These are phyloP conservation scores for Meles meles DNA, from an alignment of 2,113 vertebrate genomes.

Conservation along the genomic window DNA sequence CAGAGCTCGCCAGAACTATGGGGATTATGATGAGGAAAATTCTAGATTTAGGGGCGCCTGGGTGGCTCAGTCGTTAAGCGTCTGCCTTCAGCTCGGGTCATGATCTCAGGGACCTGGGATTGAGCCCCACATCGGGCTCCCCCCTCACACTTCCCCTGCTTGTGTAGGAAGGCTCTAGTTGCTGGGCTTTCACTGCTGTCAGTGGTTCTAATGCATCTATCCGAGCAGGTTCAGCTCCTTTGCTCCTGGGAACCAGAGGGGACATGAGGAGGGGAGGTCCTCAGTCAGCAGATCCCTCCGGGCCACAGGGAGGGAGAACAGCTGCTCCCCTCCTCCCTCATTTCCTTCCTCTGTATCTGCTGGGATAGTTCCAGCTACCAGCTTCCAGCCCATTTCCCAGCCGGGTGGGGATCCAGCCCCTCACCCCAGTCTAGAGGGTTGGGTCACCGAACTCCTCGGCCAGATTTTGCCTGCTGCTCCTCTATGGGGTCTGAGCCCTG, in stretches of 20 bases:
- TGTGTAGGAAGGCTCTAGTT: too few relatives aligned
- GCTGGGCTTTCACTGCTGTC: neutral
- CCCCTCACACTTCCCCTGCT: too few relatives aligned
- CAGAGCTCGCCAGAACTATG: neutral
- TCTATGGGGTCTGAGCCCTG: neutral
- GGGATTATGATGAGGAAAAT: neutral
- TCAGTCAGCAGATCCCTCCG: neutral
- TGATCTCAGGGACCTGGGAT: too few relatives aligned
- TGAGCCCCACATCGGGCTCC: too few relatives aligned
- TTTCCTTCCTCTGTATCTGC: neutral
- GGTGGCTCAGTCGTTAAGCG: too few relatives aligned
- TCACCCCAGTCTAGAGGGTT: too few relatives aligned
- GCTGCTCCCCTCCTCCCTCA: too few relatives aligned
- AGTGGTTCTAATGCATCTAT: rapidly evolving
- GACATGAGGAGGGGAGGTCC: too few relatives aligned
- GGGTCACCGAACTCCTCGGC: neutral
- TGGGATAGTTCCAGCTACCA: neutral
- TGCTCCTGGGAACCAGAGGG: neutral
- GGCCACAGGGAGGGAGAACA: neutral
- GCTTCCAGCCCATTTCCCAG: neutral
- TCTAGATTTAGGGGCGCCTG: neutral
- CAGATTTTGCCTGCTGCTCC: neutral
- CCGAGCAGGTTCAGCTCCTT: neutral
- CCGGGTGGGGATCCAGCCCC: neutral
- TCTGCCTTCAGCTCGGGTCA: too few relatives aligned